phyloP scores from a whole-genome alignment of 2,797 vertebrate species.

The Hyperoplus immaculatus region DNA sequence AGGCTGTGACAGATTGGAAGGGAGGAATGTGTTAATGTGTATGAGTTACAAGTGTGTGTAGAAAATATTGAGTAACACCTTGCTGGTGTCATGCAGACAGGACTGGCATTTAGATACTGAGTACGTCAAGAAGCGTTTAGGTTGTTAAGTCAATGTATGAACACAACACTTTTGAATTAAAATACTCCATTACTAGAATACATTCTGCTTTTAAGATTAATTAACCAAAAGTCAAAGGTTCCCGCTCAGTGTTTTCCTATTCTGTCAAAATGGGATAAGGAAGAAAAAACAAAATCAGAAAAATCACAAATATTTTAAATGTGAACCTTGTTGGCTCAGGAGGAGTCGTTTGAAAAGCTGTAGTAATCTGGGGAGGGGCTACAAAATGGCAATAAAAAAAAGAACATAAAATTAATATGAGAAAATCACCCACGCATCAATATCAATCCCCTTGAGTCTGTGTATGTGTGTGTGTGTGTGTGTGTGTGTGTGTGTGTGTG shows the following conservation, averaged over 20 bases:
- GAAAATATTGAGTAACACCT: slow-evolving; percentile 17
- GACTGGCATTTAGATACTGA: not conserved
- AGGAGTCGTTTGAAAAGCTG: slow-evolving; percentile 50
- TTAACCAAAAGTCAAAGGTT: not conserved
- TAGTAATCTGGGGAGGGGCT: slow-evolving; percentile 57
- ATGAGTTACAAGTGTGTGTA: slow-evolving; percentile 19
- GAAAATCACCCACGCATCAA: slow-evolving; percentile 41
- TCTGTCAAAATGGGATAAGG: not conserved
- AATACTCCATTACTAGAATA: not conserved
- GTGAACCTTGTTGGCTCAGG: not conserved
- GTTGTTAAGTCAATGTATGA: not conserved
- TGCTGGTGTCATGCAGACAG: not conserved
- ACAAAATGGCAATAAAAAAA: slow-evolving; percentile 21
- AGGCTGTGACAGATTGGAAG: slow-evolving; percentile 27
- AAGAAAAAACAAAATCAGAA: not conserved
- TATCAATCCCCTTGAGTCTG: slow-evolving; percentile 14
- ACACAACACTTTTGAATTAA: not conserved
- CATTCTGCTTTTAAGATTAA: not conserved
- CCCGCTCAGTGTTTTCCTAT: not conserved
- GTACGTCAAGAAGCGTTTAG: not conserved
- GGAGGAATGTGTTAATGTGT: slow-evolving; percentile 40
- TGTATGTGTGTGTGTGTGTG: slow-evolving; percentile 31
- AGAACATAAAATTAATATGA: slow-evolving; percentile 19
- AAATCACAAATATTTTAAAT: not conserved
- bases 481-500: slow-evolving; percentile 8